Base-by-base conservation (phyloP, 2,888 invertebrate species). In the Metopia argyrocephala region DNA sequence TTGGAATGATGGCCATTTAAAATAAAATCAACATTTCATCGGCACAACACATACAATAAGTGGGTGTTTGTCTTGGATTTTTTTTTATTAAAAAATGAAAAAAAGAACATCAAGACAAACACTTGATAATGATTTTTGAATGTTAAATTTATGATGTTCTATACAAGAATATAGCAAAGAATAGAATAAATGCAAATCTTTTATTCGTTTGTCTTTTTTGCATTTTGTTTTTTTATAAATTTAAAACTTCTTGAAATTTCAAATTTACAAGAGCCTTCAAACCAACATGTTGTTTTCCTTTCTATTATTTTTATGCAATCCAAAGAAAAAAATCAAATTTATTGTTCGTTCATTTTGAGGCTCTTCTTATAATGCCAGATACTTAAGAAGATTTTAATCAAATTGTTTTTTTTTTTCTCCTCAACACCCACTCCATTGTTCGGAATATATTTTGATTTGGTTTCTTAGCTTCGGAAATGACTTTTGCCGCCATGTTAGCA, bases 141-240 rank as follows among this genome's bases (percentile, higher is more conserved):
- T 83, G 78, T 75, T 81, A 81, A 85, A 85, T 85, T 84, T 83
- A 84, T 83, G 80, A 81, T 73, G 68, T 80, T 74, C 7, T 61
- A 20, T 45, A 25, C 15, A 38, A 38, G 12, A 38, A 38, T 12
- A 38, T 12, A 66, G 38, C 25, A 59, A 61, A 64, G 1, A 9
- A 31, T 45, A 71, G 4, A 65, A 59, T 38, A 31, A 12, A 71
- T 46, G 74, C 68, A 82, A 81, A 82, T 84, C 82, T 80, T 82
- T 84, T 78, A 79, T 83, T 82, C 83, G 82, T 84, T 84, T 84
- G 78, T 83, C 82, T 84, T 82, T n/a, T n/a, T 76, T 59, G n/a
- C 12, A 2, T 65, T 62, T 61, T 65, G 21, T 70, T 50, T 52
- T 6, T 56, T 46, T n/a, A 15, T 3, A 28, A 45, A 20, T n/a